These are phyloP conservation scores for Spilarctia lutea DNA, from an alignment of 2,888 invertebrate species.

Conservation along the genomic window DNA sequence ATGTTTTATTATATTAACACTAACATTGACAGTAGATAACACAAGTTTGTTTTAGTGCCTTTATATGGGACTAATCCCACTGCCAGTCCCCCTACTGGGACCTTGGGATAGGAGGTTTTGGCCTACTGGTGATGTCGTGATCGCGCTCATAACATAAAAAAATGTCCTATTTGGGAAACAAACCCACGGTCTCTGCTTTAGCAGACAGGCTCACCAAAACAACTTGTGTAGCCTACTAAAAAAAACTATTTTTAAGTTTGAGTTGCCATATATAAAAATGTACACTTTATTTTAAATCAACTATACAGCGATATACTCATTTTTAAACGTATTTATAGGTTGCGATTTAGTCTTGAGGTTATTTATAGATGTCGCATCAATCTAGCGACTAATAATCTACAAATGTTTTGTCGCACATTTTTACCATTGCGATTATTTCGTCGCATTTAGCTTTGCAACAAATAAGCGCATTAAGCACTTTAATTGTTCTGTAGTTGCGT, in stretches of 20 bases:
- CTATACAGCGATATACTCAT: slow-evolving; percentile 61
- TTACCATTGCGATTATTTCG: not conserved
- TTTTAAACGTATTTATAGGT: slow-evolving; percentile 49
- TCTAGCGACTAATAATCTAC: too few relatives aligned
- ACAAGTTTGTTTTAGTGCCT: not conserved
- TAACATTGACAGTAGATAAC: not conserved
- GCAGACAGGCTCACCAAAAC: not conserved
- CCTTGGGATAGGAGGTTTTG: too few relatives aligned
- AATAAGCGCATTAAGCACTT: not conserved
- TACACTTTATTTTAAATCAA: slow-evolving; percentile 47
- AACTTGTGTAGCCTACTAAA: slow-evolving; percentile 20
- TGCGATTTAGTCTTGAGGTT: not conserved
- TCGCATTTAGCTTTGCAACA: not conserved
- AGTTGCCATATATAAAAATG: slow-evolving; percentile 56
- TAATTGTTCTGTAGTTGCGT: slow-evolving; percentile 32
- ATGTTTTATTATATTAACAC: not conserved
- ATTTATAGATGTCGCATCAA: too few relatives aligned
- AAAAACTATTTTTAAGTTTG: slow-evolving; percentile 37
- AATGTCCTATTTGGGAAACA: too few relatives aligned
- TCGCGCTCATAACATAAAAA: too few relatives aligned
- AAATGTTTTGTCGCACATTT: not conserved
- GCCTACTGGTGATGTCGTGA: too few relatives aligned
- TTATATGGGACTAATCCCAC: not conserved
- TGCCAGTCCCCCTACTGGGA: too few relatives aligned
- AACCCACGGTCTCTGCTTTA: too few relatives aligned